A percentile compares a stretch with the other conserved stretches of the same genome.
phyloP scores from a whole-genome alignment of 2,797 vertebrate genomes.

The Enteromius thamalakanensis region DNA sequence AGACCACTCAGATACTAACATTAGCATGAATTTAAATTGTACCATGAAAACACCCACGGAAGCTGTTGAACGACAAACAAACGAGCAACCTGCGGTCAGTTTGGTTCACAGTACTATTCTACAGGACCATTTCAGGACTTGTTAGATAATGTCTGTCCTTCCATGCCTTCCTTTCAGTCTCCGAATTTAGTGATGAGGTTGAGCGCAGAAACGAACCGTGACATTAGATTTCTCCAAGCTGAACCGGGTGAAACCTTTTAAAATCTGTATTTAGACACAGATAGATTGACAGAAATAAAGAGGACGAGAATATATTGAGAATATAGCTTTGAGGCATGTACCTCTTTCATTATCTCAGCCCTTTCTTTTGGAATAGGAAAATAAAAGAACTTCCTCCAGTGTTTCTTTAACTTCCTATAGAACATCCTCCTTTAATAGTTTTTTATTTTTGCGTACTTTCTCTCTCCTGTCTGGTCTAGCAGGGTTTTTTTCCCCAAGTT shows the following conservation, averaged over 20 bases:
- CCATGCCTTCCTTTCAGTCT: background rate
- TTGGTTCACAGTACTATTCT: conserved; percentile 12
- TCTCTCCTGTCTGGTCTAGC: conserved; percentile 11
- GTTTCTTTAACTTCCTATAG: background rate
- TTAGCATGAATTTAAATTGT: background rate
- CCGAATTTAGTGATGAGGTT: background rate
- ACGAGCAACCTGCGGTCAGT: conserved; percentile 6
- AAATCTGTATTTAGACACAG: background rate
- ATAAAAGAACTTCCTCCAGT: background rate
- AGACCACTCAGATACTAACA: background rate
- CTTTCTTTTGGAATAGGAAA: conserved; percentile 5
- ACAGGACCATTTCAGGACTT: conserved; percentile 13
- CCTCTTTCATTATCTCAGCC: conserved; percentile 3
- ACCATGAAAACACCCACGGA: background rate
- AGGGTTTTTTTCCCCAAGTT: conserved; percentile 8
- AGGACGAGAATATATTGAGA: background rate
- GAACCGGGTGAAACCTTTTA: conserved; percentile 30
- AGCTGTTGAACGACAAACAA: background rate
- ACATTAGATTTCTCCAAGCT: conserved; percentile 39
- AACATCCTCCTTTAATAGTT: background rate
- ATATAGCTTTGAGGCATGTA: background rate
- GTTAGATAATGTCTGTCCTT: conserved; percentile 33
- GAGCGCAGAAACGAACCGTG: conserved; percentile 12
- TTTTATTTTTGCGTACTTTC: background rate
- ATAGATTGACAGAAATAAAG: background rate